Evolutionary conservation across 2,888 invertebrate species (phyloP), one percentile per base, ranked within the genome.

Genomic region (Scrobipalpa costella): DNA sequence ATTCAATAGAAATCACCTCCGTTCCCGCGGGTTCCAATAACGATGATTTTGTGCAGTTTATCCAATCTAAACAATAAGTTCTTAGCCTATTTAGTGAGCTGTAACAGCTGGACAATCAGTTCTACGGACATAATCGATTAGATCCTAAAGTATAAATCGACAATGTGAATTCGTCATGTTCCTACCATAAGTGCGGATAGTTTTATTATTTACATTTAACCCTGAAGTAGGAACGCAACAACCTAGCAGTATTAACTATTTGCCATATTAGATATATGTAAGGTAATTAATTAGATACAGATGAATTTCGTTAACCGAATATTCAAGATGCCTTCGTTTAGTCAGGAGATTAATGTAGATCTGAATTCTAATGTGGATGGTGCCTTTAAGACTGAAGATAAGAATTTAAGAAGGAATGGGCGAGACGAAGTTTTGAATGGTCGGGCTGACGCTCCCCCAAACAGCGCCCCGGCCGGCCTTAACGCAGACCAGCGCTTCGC

Each of bases 281-380:
- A 15, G 11, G 15, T 9, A 62, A 15, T 61, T 63, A 58, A 63
- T 55, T 55, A 52, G 13, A 9, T 67, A 58, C 62, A 57, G 68
- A 77, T 78, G 74, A 75, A 71, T 75, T 75, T 77, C 69, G 69
- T 75, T 67, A 73, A 69, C 63, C 68, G 66, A 47, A 69, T 76
- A 68, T 72, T 77, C 69, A 84, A 72, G 70, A 91, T 91, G 90
- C 90, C 90, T 76, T 90, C 90, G 38, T 81, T 74, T 68, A 90
- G 81, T 73, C 88, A 86, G 76, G 85, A 90, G 73, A 83, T 88
- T 67, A 88, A 89, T 62, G 83, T 86, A 67, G 89, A 89, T 74
- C 73, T 88, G 59, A 85, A 84, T 78, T 84, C 84, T 55, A 86
- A 84, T 71, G 86, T 86, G 70, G 83, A 80, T 67, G 80, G 79